Evolutionary conservation across 2,797 vertebrate species (phyloP).

Genomic region (Megalops cyprinoides): DNA sequence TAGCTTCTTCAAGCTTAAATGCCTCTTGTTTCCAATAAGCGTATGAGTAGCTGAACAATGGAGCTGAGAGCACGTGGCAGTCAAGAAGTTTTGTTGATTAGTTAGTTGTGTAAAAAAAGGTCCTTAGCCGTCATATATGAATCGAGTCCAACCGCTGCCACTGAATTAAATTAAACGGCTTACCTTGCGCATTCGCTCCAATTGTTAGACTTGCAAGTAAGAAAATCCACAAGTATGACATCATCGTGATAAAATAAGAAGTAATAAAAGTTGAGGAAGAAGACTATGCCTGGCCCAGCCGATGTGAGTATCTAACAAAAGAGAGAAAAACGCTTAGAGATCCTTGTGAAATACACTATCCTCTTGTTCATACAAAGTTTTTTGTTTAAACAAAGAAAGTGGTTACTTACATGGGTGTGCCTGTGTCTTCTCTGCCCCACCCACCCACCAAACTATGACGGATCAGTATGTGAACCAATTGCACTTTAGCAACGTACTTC

Average conservation of each 20-base stretch:
- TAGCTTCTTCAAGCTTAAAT: not conserved
- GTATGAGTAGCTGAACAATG: not conserved
- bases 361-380: constrained; percentile 13
- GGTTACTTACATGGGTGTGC: constrained; percentile 20
- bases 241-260: constrained; percentile 40
- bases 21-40: constrained; percentile 13
- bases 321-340: not conserved
- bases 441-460: not conserved
- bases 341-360: not conserved
- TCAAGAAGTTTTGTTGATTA: not conserved
- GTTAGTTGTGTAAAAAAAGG: not conserved
- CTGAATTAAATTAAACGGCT: constrained; percentile 16
- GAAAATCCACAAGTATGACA: constrained; percentile 49
- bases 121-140: too few relatives aligned
- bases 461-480: not conserved
- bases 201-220: constrained; percentile 43
- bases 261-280: not conserved
- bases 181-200: constrained; percentile 47
- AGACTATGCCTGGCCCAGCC: not conserved
- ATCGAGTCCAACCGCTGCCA: not conserved
- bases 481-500: not conserved
- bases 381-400: constrained; percentile 22
- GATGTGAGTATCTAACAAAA: not conserved
- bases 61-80: not conserved
- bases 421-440: not conserved